Base-by-base conservation (phyloP, 2,888 invertebrate genomes). In the Tinea trinotella region DNA sequence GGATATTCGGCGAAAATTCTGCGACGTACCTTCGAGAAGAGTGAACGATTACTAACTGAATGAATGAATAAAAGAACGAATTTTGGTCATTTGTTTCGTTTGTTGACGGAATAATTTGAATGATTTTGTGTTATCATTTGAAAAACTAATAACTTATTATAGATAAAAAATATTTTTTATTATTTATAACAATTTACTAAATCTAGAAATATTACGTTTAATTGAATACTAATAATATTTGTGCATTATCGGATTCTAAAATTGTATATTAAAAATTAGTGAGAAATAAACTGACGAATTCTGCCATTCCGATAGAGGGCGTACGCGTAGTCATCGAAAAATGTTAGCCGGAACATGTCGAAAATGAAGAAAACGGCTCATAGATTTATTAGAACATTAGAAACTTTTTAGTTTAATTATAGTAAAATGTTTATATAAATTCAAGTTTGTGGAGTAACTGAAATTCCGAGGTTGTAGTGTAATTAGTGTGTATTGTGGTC, bases 281-380 rank as follows among this genome's bases (percentile, higher is more conserved):
- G n/a, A n/a, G n/a, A n/a, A n/a, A n/a, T n/a, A n/a, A n/a, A n/a
- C n/a, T n/a, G n/a, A n/a, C n/a, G n/a, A n/a, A 7, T 40, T 12
- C 13, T 40, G n/a, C 13, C 5, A 40, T 55, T 30, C 54, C 58
- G 57, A 55, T 46, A 55, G 61, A 59, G 62, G 63, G 59, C 63
- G 63, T 57, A 55, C 55, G 64, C 62, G 67, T 74, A 71, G 74
- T 73, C 68, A 66, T 65, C 44, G 40, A 68, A 76, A 80, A 83
- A 84, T 83, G 81, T 75, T 80, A 68, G 74, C 73, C 71, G 67
- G 70, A 72, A 76, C 70, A 70, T 74, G 75, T 80, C 74, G 72
- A 82, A 84, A 84, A 83, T 77, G 76, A 77, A 71, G 70, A 78
- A 76, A 76, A 71, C 67, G 64, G 70, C 71, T 76, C 74, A 71